Conservation (phyloP, 2,888 invertebrate genomes). For the Heteropelma amictum region DNA sequence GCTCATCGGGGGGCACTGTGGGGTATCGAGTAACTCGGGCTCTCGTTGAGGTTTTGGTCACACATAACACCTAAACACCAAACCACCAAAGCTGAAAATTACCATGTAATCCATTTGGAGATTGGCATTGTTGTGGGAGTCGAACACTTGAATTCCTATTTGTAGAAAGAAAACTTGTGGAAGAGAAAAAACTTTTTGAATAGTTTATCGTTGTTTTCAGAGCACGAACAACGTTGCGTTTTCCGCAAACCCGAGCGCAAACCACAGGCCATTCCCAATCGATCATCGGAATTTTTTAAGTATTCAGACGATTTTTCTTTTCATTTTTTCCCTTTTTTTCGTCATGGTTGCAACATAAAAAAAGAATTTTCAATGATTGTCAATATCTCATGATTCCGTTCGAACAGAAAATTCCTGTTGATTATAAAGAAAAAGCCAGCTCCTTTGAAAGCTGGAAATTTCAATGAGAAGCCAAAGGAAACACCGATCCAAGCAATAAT, state of each 20-base stretch:
- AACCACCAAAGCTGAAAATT: conserved; percentile 41
- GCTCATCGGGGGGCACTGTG: background rate
- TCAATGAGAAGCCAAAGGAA: no score
- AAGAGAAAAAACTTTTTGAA: conserved; percentile 26
- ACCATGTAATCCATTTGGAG: conserved; percentile 54
- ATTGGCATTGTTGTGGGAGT: conserved; percentile 57
- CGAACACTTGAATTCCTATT: conserved; percentile 14
- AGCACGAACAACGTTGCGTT: background rate
- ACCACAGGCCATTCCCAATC: background rate
- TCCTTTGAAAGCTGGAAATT: no score
- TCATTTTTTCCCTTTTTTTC: no score
- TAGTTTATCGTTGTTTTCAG: conserved; percentile 8
- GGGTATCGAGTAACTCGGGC: background rate
- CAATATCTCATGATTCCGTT: no score
- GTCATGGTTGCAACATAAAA: no score
- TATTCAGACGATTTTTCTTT: no score
- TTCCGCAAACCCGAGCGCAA: background rate
- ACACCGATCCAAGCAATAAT: no score
- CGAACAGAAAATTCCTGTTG: no score
- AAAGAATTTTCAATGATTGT: no score
- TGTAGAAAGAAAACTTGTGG: background rate
- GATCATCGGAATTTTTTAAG: no score
- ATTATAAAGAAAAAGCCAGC: no score
- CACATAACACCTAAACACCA: background rate
- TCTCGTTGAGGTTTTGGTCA: background rate